Percentiles rank a stretch among this genome's conserved stretches.
Evolutionary conservation across 1,140 invertebrate species (phyloP).

Genomic region (Prorops nasuta): DNA sequence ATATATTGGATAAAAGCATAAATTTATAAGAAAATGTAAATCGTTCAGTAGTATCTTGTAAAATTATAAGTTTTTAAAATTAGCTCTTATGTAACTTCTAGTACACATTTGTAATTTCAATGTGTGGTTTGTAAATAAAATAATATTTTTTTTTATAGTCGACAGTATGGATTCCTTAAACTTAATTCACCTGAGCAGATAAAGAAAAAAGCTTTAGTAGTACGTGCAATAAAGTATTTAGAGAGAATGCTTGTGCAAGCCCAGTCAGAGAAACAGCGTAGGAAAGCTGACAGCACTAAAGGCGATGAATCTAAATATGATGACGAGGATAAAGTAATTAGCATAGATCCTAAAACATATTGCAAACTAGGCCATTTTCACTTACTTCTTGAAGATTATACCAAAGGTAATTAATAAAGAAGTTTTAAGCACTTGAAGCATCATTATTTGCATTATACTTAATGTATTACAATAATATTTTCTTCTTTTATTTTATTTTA

Average conservation of each 20-base stretch:
- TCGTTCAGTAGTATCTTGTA: too few species aligned
- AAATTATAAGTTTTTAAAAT: not conserved
- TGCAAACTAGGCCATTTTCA: conserved; percentile 94
- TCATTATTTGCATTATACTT: not conserved
- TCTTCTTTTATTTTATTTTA: conserved; percentile 38
- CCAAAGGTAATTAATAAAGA: conserved; percentile 69
- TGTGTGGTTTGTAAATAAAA: too few species aligned
- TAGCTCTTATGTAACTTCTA: not conserved
- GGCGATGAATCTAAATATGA: conserved; percentile 54
- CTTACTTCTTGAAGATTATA: conserved; percentile 84
- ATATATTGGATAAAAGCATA: too few species aligned
- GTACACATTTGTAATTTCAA: not conserved
- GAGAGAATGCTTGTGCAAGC: conserved; percentile 81
- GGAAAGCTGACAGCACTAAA: conserved; percentile 56
- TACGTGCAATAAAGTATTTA: conserved; percentile 81
- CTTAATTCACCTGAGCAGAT: conserved; percentile 72
- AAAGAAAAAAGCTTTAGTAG: conserved; percentile 73
- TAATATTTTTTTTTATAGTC: conserved; percentile 61
- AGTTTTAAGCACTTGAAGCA: conserved; percentile 4
- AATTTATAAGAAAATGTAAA: too few species aligned
- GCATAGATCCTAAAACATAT: conserved; percentile 86
- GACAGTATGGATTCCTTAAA: conserved; percentile 83
- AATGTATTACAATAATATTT: not conserved
- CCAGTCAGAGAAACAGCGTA: conserved; percentile 60
- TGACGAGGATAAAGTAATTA: conserved; percentile 65